Percentiles rank a stretch among this genome's conserved stretches.
Evolutionary conservation across 1,140 invertebrate species (phyloP).

Genomic region (Diorhabda elongata): DNA sequence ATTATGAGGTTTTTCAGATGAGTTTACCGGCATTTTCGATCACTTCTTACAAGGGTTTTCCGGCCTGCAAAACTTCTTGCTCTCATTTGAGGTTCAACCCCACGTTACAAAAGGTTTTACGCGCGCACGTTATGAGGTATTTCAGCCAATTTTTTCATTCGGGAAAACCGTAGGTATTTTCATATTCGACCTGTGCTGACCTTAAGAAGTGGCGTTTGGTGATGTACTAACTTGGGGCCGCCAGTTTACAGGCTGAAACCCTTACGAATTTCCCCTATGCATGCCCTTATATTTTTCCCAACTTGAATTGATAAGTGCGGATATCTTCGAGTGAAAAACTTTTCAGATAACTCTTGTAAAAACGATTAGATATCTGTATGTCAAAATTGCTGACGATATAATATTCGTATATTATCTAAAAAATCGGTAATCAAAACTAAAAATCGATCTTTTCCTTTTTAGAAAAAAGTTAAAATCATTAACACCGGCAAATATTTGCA

Average conservation of each 20-base stretch:
- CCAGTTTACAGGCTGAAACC: not conserved
- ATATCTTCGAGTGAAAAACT: not conserved
- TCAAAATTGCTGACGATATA: not conserved
- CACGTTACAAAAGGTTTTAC: no score
- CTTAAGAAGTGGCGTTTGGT: no score
- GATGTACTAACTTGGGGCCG: no score
- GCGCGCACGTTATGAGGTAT: no score
- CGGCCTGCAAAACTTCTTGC: no score
- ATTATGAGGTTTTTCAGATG: not conserved
- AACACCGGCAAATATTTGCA: slow-evolving; percentile 26
- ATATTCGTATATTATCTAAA: not conserved
- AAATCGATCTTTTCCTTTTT: slow-evolving; percentile 3
- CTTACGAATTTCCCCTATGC: not conserved
- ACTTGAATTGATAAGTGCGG: no score
- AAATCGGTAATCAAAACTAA: not conserved
- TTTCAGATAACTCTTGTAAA: not conserved
- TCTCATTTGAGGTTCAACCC: no score
- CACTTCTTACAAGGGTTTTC: no score
- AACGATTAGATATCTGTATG: not conserved
- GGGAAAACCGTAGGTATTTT: no score
- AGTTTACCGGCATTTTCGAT: not conserved
- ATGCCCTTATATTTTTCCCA: not conserved
- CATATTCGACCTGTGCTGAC: no score
- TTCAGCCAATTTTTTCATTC: no score
- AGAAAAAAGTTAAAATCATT: slow-evolving; percentile 28